phyloP scores from a whole-genome alignment of 2,888 invertebrate species.

The Sinodicranocentrus sp. region DNA sequence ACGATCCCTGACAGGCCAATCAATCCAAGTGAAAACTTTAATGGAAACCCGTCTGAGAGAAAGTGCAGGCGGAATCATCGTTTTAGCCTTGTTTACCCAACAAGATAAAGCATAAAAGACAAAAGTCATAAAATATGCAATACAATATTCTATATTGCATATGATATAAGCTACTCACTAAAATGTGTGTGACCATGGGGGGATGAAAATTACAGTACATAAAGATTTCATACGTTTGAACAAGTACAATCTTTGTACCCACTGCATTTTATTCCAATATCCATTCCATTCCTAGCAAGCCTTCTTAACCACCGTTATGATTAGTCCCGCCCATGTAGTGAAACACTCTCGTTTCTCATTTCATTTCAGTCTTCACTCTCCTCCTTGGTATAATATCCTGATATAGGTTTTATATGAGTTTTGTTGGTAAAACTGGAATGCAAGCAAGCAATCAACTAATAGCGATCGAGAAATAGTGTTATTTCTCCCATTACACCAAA shows the following conservation, averaged over 20 bases:
- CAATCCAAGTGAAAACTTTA: slow-evolving; percentile 37
- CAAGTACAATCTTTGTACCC: too few species aligned
- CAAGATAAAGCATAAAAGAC: slow-evolving; percentile 26
- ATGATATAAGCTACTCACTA: too few species aligned
- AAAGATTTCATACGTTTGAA: too few species aligned
- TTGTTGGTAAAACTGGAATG: too few species aligned
- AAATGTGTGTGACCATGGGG: too few species aligned
- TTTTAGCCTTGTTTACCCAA: background rate
- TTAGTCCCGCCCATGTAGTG: background rate
- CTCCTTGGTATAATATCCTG: too few species aligned
- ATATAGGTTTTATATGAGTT: too few species aligned
- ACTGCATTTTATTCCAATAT: too few species aligned
- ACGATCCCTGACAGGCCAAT: slow-evolving; percentile 36
- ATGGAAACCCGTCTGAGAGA: slow-evolving; percentile 12
- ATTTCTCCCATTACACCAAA: slow-evolving; percentile 31
- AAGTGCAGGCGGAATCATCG: background rate
- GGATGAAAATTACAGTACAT: too few species aligned
- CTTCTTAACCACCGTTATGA: slow-evolving; percentile 17
- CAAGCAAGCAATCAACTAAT: slow-evolving; percentile 43
- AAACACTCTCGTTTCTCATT: slow-evolving; percentile 1
- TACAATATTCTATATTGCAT: background rate
- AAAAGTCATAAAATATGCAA: slow-evolving; percentile 15
- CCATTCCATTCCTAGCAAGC: too few species aligned
- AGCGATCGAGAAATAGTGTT: slow-evolving; percentile 35
- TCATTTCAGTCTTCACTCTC: slow-evolving; percentile 4